phyloP scores from a whole-genome alignment of 1,140 invertebrate genomes.

The Trichonephila clavipes region DNA sequence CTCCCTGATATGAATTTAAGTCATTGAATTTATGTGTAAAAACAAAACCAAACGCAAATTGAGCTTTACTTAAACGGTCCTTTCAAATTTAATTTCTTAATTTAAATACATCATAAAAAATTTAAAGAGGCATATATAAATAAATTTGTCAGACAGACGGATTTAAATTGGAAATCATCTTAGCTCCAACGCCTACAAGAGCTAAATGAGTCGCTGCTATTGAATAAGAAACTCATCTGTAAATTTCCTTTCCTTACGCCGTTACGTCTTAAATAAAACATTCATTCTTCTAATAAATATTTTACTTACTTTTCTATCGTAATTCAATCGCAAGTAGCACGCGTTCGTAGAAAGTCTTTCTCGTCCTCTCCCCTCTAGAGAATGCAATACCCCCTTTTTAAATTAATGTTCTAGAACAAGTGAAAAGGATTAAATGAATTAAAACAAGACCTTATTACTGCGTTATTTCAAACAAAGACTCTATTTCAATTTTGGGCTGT shows the following conservation, averaged over 20 bases:
- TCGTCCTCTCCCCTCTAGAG: too few species aligned
- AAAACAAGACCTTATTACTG: slow-evolving; percentile 25
- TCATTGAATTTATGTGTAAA: too few species aligned
- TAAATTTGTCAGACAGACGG: too few species aligned
- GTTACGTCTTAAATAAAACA: slow-evolving; percentile 10
- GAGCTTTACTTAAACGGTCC: too few species aligned
- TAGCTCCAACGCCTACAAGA: not conserved
- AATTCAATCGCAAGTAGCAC: not conserved
- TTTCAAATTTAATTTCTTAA: too few species aligned
- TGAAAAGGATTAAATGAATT: slow-evolving; percentile 35
- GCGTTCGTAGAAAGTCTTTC: too few species aligned
- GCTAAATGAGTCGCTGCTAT: not conserved
- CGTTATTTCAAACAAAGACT: not conserved
- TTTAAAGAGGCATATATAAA: too few species aligned
- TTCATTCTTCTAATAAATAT: slow-evolving; percentile 24
- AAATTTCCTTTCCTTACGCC: not conserved
- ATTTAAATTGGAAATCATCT: too few species aligned
- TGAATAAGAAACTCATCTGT: not conserved
- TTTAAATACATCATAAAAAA: too few species aligned
- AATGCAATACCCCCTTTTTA: not conserved
- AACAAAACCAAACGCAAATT: too few species aligned
- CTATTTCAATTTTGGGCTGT: slow-evolving; percentile 11
- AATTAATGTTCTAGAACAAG: slow-evolving; percentile 21
- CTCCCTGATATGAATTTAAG: too few species aligned
- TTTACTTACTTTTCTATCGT: not conserved